Evolutionary conservation across 2,797 vertebrate genomes (phyloP).

Genomic region (Cyclopterus lumpus): DNA sequence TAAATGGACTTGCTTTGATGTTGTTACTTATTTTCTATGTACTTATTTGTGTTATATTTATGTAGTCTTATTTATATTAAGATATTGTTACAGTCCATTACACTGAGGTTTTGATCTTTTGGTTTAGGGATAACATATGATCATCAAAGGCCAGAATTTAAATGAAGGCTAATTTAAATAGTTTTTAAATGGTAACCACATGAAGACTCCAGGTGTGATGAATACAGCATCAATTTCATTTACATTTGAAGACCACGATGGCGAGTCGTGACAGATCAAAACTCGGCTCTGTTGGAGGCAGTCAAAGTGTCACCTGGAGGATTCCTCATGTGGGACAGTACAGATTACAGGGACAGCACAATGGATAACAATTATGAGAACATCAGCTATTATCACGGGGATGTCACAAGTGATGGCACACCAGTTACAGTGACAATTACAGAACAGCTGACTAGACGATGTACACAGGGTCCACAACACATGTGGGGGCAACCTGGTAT

Average conservation of each 20-base stretch:
- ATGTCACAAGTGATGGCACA: conserved; percentile 56
- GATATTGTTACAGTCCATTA: background rate
- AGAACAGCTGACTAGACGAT: conserved; percentile 48
- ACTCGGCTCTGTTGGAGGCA: conserved; percentile 44
- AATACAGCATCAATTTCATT: conserved; percentile 50
- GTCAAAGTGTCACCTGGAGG: conserved; percentile 47
- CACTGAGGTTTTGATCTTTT: background rate
- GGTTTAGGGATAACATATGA: conserved; percentile 1
- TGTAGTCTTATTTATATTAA: background rate
- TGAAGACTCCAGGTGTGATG: conserved; percentile 49
- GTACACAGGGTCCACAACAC: conserved; percentile 27
- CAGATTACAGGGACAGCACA: conserved; percentile 58
- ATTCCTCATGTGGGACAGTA: conserved; percentile 21
- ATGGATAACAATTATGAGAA: conserved; percentile 66
- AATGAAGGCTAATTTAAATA: conserved; percentile 50
- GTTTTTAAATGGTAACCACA: conserved; percentile 51
- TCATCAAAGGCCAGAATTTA: conserved; percentile 55
- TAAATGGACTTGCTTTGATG: background rate
- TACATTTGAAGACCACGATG: conserved; percentile 50
- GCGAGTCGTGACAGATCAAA: conserved; percentile 51
- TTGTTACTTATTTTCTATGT: background rate
- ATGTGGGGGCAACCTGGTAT: conserved; percentile 43
- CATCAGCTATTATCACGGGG: conserved; percentile 56
- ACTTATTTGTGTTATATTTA: background rate
- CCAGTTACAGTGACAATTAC: conserved; percentile 50